A percentile compares a stretch with the other conserved stretches of the same genome.
These are phyloP conservation scores for Ectemnius lituratus DNA, from an alignment of 2,888 invertebrate genomes.

Conservation along the genomic window DNA sequence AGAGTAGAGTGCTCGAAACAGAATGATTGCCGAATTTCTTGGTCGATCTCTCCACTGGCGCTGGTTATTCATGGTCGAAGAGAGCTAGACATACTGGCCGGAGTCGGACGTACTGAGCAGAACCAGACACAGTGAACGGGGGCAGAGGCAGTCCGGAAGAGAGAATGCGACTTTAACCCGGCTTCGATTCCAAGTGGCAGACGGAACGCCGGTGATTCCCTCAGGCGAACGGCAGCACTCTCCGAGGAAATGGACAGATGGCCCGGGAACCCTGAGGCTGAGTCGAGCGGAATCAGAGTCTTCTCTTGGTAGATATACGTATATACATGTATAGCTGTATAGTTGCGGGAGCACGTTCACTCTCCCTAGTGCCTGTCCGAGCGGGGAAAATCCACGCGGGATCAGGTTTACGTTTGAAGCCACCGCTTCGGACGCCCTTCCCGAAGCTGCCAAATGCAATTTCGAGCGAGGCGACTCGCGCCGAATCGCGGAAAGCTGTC, in stretches of 20 bases:
- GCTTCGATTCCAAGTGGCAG: conserved; percentile 54
- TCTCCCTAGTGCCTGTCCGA: conserved; percentile 34
- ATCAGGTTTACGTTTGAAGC: conserved; percentile 34
- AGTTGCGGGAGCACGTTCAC: conserved; percentile 39
- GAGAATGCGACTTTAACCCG: conserved; percentile 36
- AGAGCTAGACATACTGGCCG: neutral
- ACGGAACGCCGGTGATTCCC: conserved; percentile 50
- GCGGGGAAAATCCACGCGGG: conserved; percentile 47
- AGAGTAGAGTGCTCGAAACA: conserved; percentile 29
- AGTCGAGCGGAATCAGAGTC: conserved; percentile 60
- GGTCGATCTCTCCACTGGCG: conserved; percentile 5
- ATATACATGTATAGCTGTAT: too few relatives aligned
- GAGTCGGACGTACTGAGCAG: neutral
- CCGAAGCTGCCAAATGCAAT: conserved; percentile 40
- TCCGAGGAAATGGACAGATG: conserved; percentile 66
- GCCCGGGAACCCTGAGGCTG: conserved; percentile 56
- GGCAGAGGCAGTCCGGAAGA: conserved; percentile 8
- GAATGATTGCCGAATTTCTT: conserved; percentile 52
- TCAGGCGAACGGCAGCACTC: conserved; percentile 62
- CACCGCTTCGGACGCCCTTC: neutral
- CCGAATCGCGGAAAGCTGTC: conserved; percentile 20
- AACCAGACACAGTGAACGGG: neutral
- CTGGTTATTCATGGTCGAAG: neutral
- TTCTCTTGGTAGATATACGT: conserved; percentile 29
- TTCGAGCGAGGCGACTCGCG: conserved; percentile 24